Evolutionary conservation across 1,140 invertebrate genomes (phyloP).

Genomic region (Dendrolimus punctatus): DNA sequence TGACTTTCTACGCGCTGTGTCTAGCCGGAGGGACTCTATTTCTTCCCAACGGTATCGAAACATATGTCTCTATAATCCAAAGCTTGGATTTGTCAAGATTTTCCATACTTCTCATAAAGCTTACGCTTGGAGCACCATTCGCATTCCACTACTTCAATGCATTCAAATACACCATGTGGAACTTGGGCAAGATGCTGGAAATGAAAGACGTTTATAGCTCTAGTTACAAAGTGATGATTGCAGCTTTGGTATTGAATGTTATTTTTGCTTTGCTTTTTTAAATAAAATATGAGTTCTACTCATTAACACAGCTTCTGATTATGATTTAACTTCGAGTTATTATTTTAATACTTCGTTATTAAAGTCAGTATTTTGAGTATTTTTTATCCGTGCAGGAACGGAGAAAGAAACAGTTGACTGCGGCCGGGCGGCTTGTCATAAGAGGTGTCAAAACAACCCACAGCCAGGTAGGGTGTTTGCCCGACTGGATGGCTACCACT

Average conservation of each 20-base stretch:
- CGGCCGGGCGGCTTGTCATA: no score
- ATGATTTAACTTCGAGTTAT: no score
- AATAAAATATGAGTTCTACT: background rate
- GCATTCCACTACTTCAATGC: conserved; percentile 45
- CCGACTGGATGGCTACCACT: no score
- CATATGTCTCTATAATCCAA: conserved; percentile 49
- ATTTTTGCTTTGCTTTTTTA: conserved; percentile 22
- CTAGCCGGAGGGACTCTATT: conserved; percentile 34
- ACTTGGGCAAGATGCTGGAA: conserved; percentile 26
- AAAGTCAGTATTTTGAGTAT: no score
- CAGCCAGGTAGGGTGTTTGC: no score
- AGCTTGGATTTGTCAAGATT: conserved; percentile 34
- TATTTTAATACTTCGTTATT: no score
- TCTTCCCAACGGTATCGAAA: conserved; percentile 42
- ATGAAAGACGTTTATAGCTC: conserved; percentile 34
- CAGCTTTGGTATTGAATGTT: conserved; percentile 17
- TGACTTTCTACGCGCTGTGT: conserved; percentile 28
- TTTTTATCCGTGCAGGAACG: no score
- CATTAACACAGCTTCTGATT: no score
- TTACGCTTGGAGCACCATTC: conserved; percentile 33
- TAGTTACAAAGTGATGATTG: conserved; percentile 20
- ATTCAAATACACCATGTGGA: conserved; percentile 33
- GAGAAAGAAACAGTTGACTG: no score
- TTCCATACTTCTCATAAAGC: conserved; percentile 29
- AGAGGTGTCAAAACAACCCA: no score